These are phyloP conservation scores for Drosophila saltans DNA, from an alignment of 1,140 invertebrate species.

Conservation along the genomic window DNA sequence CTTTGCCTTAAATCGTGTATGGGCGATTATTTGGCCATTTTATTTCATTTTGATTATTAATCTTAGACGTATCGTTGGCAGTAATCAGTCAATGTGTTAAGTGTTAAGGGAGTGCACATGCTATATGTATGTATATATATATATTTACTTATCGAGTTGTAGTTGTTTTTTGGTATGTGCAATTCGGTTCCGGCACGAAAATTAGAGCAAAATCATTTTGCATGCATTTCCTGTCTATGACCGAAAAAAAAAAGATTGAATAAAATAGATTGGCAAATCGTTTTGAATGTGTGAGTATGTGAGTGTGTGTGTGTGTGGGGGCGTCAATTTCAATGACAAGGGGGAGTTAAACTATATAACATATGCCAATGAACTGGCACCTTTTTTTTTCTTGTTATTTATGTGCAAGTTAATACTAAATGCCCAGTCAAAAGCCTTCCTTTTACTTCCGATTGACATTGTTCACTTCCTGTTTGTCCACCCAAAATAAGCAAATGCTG, in stretches of 20 bases:
- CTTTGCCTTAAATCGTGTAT: background rate
- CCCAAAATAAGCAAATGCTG: slow-evolving; percentile 23
- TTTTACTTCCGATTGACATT: slow-evolving; percentile 23
- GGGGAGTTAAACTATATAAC: background rate
- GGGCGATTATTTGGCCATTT: slow-evolving; percentile 19
- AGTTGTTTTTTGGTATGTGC: background rate
- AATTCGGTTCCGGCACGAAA: slow-evolving; percentile 17
- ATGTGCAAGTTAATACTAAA: background rate
- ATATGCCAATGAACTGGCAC: slow-evolving; percentile 19
- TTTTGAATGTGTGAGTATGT: background rate
- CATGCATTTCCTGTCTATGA: slow-evolving; percentile 8
- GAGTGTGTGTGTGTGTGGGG: background rate
- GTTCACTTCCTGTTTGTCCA: slow-evolving; percentile 15
- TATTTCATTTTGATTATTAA: slow-evolving; percentile 19
- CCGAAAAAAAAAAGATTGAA: background rate
- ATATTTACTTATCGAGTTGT: background rate
- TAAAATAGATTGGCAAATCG: slow-evolving; percentile 20
- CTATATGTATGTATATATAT: background rate
- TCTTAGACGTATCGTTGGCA: slow-evolving; percentile 12
- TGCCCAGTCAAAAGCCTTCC: background rate
- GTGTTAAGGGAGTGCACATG: slow-evolving; percentile 11
- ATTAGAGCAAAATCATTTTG: slow-evolving; percentile 18
- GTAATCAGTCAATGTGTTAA: slow-evolving; percentile 23
- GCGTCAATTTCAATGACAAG: slow-evolving; percentile 6
- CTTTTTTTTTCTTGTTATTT: background rate